phyloP scores from a whole-genome alignment of 1,140 invertebrate genomes.

The Anastrepha obliqua region DNA sequence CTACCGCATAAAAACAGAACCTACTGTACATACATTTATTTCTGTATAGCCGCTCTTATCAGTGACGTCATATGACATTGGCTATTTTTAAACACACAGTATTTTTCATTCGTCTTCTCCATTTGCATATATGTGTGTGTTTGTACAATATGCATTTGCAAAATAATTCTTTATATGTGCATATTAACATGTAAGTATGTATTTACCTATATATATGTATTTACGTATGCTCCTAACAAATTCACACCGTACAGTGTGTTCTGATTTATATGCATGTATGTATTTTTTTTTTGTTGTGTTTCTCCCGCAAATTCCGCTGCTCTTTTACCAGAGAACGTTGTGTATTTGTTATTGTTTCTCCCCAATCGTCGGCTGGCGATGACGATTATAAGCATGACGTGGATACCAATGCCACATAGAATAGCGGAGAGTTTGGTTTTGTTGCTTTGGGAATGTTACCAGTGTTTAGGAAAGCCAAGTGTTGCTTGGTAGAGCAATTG shows the following conservation, averaged over 20 bases:
- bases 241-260: no score
- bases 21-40: not conserved
- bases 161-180: no score
- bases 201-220: no score
- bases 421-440: not conserved
- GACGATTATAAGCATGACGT: not conserved
- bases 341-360: no score
- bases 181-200: not conserved
- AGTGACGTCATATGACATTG: constrained; percentile 28
- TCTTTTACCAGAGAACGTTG: not conserved
- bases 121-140: not conserved
- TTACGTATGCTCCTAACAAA: no score
- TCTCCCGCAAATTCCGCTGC: not conserved
- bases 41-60: constrained; percentile 19
- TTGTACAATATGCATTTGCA: no score
- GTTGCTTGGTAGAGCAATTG: not conserved
- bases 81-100: not conserved
- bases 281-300: not conserved
- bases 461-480: not conserved
- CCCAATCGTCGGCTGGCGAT: not conserved
- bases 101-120: not conserved
- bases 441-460: not conserved
- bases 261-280: no score
- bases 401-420: not conserved
- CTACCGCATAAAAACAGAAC: no score